Conservation (phyloP, 2,888 invertebrate genomes). For the Melikaiella ostensackeni region DNA sequence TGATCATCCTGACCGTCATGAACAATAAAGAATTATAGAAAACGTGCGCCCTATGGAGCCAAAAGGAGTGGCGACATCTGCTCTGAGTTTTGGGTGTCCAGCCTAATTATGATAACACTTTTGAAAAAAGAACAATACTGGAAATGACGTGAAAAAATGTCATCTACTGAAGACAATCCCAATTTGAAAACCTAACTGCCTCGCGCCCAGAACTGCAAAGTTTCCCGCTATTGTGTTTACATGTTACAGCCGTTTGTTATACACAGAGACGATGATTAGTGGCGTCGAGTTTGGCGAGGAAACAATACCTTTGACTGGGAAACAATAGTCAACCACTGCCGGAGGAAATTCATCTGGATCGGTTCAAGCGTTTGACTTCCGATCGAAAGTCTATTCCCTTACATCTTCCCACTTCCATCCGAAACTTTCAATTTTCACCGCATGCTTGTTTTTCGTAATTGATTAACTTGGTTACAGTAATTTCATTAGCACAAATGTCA, state of each 20-base stretch:
- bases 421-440: not conserved
- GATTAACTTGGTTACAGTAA: not conserved
- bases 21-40: no score
- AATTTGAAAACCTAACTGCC: constrained; percentile 28
- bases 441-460: not conserved
- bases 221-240: constrained; percentile 31
- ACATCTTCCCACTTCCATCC: constrained; percentile 41
- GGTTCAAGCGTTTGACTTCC: constrained; percentile 53
- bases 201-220: constrained; percentile 14
- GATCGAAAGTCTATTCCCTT: constrained; percentile 62
- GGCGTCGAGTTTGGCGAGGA: constrained; percentile 56
- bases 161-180: not conserved
- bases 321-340: constrained; percentile 57
- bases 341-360: constrained; percentile 53
- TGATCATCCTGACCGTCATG: no score
- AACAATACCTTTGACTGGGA: constrained; percentile 62
- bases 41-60: no score
- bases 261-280: constrained; percentile 57
- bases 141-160: not conserved
- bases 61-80: no score
- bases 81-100: no score
- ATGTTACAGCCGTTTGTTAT: constrained; percentile 44
- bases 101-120: no score
- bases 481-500: not conserved
- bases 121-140: not conserved